Evolutionary conservation across 2,113 vertebrate species (phyloP), one percentile per base, ranked within the genome.

Genomic region (Kryptolebias marmoratus): DNA sequence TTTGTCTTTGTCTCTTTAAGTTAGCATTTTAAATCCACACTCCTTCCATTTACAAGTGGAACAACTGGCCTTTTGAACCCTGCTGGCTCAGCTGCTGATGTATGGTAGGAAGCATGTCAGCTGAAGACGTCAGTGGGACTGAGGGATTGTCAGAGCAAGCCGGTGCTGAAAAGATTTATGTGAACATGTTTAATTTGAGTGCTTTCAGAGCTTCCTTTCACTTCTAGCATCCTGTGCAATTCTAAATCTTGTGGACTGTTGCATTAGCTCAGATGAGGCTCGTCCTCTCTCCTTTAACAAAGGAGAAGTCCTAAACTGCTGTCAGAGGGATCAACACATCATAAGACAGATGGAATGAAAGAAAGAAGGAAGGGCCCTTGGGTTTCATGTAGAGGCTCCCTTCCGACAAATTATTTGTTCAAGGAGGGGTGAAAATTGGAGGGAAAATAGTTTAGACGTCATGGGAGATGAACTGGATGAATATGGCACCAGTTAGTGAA

Each of bases 401-500:
- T 31, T 74, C 27, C 39, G 16, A 68, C 70, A 66, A 72, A 75
- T 87, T 83, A 79, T 88, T 85, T 84, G 73, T 73, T 80, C 18
- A 81, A 75, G 67, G 76, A 70, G 86, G 68, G 65, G 67, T 64
- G 31, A 22, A 70, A 66, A n/a, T n/a, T 30, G 44, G 64, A 78
- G 83, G 75, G 67, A 71, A 75, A 73, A 85, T 14, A 60, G 73
- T 66, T 62, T 53, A 69, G 61, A 79, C 53, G 64, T 89, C 81
- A 87, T n/a, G 52, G 79, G 68, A 82, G 80, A 77, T 36, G 55
- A 74, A 52, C 31, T 57, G 73, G 71, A 77, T 79, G 67, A 75
- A 75, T 48, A 53, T 45, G 68, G 61, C 68, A 52, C 39, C 28
- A 18, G 42, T 72, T 73, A 30, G 76, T 53, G 66, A 65, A 56